Conservation (phyloP, 2,888 invertebrate species). For the Pseudococcus jackbeardsleyi region DNA sequence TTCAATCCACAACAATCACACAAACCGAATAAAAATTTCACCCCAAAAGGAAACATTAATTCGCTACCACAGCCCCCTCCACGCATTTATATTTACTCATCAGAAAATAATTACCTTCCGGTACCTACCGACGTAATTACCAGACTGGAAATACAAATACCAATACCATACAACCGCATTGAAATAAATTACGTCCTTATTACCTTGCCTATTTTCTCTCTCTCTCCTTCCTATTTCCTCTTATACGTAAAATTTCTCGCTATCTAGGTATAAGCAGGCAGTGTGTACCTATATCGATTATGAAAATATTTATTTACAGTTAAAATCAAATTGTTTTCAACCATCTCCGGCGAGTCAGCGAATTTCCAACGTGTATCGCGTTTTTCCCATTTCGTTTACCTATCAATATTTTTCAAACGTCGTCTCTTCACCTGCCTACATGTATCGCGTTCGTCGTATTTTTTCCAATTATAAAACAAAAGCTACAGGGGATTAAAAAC, state of each 20-base stretch:
- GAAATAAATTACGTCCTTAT: constrained; percentile 15
- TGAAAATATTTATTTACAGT: constrained; percentile 18
- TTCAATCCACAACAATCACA: too few relatives aligned
- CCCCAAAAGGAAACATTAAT: too few relatives aligned
- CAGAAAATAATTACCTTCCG: constrained; percentile 19
- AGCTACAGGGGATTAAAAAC: constrained; percentile 2
- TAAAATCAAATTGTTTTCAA: constrained; percentile 13
- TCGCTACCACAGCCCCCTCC: too few relatives aligned
- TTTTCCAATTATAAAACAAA: constrained; percentile 26
- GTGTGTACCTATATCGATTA: not conserved
- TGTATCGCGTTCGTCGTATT: not conserved
- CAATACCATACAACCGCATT: not conserved
- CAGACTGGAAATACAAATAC: constrained; percentile 11
- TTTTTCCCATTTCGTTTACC: not conserved
- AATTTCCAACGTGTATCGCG: not conserved
- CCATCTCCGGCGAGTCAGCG: not conserved
- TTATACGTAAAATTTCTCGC: not conserved
- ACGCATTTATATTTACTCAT: not conserved
- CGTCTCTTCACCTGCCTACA: too few relatives aligned
- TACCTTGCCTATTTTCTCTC: not conserved
- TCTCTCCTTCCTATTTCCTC: not conserved
- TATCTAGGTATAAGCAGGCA: not conserved
- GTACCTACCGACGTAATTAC: not conserved
- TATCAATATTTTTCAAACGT: not conserved
- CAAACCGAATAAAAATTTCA: too few relatives aligned